Evolutionary conservation across 1,140 invertebrate genomes (phyloP).

Genomic region (Macrocentrus cingulum): DNA sequence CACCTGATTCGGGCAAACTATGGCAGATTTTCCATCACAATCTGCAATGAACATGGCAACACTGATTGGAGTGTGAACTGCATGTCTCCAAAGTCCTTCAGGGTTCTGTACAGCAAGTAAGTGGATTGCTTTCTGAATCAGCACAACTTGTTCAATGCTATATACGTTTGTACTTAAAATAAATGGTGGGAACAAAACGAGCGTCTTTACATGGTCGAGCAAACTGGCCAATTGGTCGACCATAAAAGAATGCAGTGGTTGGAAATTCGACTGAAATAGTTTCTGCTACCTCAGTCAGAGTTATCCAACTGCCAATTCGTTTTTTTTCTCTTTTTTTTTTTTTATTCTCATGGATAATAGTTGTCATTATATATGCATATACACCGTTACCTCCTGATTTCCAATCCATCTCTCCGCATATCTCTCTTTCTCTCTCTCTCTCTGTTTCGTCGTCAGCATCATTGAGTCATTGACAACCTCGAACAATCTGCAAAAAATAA

Average conservation of each 20-base stretch:
- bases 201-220: slow-evolving; percentile 45
- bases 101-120: slow-evolving; percentile 79
- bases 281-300: slow-evolving; percentile 30
- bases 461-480: background rate
- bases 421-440: slow-evolving; percentile 35
- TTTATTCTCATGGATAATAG: too few species aligned
- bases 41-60: slow-evolving; percentile 94
- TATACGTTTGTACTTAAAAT: background rate
- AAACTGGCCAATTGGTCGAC: slow-evolving; percentile 57
- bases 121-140: slow-evolving; percentile 34
- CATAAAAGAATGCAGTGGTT: slow-evolving; percentile 48
- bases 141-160: background rate
- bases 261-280: slow-evolving; percentile 41
- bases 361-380: too few species aligned
- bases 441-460: background rate
- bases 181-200: slow-evolving; percentile 15
- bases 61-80: slow-evolving; percentile 97
- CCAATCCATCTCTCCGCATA: slow-evolving; percentile 35
- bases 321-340: slow-evolving; percentile 30
- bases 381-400: too few species aligned
- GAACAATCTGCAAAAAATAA: background rate
- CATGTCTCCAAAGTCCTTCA: slow-evolving; percentile 81
- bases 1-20: slow-evolving; percentile 93
- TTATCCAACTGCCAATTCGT: slow-evolving; percentile 39
- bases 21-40: slow-evolving; percentile 91